Base-by-base conservation (phyloP, 2,888 invertebrate species). In the Rhodophaea formosa region DNA sequence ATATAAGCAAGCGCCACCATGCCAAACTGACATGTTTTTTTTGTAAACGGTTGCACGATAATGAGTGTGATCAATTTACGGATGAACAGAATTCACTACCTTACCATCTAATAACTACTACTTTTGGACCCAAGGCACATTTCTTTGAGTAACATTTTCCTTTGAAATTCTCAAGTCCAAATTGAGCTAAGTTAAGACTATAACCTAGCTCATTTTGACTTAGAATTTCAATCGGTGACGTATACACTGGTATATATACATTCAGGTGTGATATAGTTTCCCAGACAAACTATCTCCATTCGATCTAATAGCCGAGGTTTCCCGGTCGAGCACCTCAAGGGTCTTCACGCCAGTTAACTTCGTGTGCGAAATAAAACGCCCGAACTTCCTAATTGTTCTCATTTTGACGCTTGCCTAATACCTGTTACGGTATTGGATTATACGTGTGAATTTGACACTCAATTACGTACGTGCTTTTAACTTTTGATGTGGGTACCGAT, bases 361-460 rank as follows among this genome's bases (percentile, higher is more conserved):
- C 8, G 16, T 23, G 43, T 29, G 43, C 16, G 29, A 53, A 29
- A 53, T 53, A 43, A 53, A 53, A 53, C 15, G 39, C 43, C 35
- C 14, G 8, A 49, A 49, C 23, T 46, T 10, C 49, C 30, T 51
- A 39, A 51, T 51, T 51, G 51, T 51, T 51, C 51, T 35, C 35
- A 51, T 51, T 51, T 17, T 7, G 35, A 15, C 35, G 51, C 35
- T 49, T 15, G 15, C 39, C 16, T 15, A 39, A 46, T 46, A 51
- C 51, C 51, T 51, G 51, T 32, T 49, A 15, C 49, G 32, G 1
- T 17, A 51, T 35, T 32, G 51, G 51, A 35, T 51, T 35, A 51
- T 35, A 39, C 51, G 23, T 12, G 35, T 39, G 51, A 51, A 51
- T 51, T 51, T 51, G 51, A 51, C 51, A 51, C 51, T 51, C 51